Conservation (phyloP, 2,797 vertebrate genomes). For the Poecilia gillii region DNA sequence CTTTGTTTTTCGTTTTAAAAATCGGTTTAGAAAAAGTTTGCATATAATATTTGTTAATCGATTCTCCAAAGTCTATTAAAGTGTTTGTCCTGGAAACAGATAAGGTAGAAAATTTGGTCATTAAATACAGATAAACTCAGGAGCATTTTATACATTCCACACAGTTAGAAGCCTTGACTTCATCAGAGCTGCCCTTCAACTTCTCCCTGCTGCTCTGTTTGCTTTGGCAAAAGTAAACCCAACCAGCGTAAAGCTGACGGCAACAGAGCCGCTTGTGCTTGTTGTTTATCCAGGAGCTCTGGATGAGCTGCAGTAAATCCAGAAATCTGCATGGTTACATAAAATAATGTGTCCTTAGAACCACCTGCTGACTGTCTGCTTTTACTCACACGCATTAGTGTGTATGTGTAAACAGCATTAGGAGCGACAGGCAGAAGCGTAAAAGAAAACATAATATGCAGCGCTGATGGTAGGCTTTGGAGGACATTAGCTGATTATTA, state of each 20-base stretch:
- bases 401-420: constrained; percentile 33
- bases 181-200: constrained; percentile 58
- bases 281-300: background rate
- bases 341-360: background rate
- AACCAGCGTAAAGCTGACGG: constrained; percentile 35
- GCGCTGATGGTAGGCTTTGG: background rate
- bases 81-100: constrained; percentile 26
- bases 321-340: constrained; percentile 1
- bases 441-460: background rate
- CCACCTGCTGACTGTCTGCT: constrained; percentile 1
- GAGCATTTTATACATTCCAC: constrained; percentile 60
- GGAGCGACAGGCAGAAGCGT: background rate
- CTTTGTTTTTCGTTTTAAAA: background rate
- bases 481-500: constrained; percentile 11
- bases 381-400: background rate
- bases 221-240: constrained; percentile 64
- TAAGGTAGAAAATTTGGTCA: constrained; percentile 30
- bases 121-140: constrained; percentile 49
- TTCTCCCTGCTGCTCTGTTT: constrained; percentile 64
- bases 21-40: background rate
- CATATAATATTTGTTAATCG: background rate
- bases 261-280: constrained; percentile 20
- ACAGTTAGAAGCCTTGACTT: constrained; percentile 59
- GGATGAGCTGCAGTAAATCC: constrained; percentile 23
- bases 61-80: constrained; percentile 26